phyloP scores from a whole-genome alignment of 1,140 invertebrate genomes.

The Archivesica marissinica region DNA sequence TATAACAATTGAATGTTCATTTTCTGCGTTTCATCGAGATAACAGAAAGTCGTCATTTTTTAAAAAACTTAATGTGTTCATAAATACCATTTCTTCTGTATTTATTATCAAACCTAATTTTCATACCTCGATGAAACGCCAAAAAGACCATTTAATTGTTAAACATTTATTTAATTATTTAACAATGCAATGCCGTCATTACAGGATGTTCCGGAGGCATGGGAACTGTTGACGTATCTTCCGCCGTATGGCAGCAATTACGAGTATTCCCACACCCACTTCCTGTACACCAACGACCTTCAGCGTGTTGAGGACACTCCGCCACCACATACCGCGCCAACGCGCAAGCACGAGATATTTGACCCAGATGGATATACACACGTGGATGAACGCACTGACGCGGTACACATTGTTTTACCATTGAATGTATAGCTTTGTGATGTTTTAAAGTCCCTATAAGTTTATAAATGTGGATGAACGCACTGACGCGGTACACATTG shows the following conservation, averaged over 20 bases:
- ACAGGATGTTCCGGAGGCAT: slow-evolving; percentile 88
- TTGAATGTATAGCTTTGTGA: no score
- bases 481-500: slow-evolving; percentile 58
- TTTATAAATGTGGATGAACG: slow-evolving; percentile 51
- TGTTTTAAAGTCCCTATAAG: slow-evolving; percentile 35
- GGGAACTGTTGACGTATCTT: slow-evolving; percentile 34
- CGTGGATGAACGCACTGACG: slow-evolving; percentile 54
- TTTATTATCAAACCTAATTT: background rate
- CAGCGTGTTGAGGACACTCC: slow-evolving; percentile 36
- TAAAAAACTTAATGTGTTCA: background rate
- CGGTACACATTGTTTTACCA: no score
- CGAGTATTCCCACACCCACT: slow-evolving; percentile 56
- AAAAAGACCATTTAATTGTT: no score
- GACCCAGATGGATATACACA: slow-evolving; percentile 51
- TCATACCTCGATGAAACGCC: background rate
- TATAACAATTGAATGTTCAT: background rate
- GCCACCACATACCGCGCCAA: slow-evolving; percentile 57
- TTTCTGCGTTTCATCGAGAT: background rate
- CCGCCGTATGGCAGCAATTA: slow-evolving; percentile 47
- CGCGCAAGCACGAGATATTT: slow-evolving; percentile 65
- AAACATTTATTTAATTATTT: background rate
- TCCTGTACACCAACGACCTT: slow-evolving; percentile 52
- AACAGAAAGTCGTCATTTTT: background rate
- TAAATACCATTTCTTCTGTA: background rate
- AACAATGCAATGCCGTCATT: background rate